Evolutionary conservation across 2,888 invertebrate genomes (phyloP).

Genomic region (Microplitis manilae): DNA sequence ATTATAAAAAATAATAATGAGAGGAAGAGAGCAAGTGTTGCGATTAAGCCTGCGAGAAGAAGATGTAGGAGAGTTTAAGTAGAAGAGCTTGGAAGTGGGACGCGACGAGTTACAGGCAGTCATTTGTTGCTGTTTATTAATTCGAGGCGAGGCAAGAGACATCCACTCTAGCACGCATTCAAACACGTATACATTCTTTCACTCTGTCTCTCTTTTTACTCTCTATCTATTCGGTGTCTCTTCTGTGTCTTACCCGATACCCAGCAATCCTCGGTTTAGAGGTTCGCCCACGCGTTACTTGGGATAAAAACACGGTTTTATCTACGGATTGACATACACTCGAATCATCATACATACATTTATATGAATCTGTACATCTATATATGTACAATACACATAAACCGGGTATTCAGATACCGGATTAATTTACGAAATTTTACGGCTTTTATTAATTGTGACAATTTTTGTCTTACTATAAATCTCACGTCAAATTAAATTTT

Average conservation of each 20-base stretch:
- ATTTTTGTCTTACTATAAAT: neutral
- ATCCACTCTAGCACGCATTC: conserved; percentile 63
- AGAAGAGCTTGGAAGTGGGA: conserved; percentile 38
- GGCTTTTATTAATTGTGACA: neutral
- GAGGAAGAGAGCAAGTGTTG: too few species aligned
- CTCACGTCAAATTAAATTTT: neutral
- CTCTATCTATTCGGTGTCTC: neutral
- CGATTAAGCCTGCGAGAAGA: neutral
- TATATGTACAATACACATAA: neutral
- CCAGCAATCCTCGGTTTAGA: conserved; percentile 25
- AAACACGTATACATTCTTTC: conserved; percentile 62
- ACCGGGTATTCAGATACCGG: neutral
- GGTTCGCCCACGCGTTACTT: conserved; percentile 43
- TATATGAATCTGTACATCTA: neutral
- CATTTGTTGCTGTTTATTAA: conserved; percentile 70
- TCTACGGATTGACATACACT: neutral
- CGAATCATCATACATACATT: neutral
- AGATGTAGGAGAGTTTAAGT: conserved; percentile 10
- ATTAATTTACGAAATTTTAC: neutral
- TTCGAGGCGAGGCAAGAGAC: conserved; percentile 67
- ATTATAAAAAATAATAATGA: neutral
- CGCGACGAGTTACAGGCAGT: conserved; percentile 60
- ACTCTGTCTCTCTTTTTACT: conserved; percentile 44
- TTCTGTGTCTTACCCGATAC: neutral
- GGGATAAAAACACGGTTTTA: neutral